A percentile compares a stretch with the other conserved stretches of the same genome.
phyloP scores from a whole-genome alignment of 2,113 vertebrate genomes.

The Tyto alba region DNA sequence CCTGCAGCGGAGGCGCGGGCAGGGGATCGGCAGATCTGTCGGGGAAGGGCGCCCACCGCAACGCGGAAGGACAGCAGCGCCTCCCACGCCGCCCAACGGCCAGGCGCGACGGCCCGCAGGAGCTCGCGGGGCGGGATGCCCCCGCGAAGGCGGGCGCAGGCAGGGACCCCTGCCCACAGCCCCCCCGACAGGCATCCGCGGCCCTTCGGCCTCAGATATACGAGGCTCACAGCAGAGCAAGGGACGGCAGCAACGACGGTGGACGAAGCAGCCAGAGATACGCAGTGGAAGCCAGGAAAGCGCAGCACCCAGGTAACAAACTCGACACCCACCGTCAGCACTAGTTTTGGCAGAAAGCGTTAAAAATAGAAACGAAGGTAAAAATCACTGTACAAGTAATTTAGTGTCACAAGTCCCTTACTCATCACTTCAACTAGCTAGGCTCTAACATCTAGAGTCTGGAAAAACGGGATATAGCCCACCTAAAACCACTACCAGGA shows the following conservation, averaged over 20 bases:
- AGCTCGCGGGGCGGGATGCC: not conserved
- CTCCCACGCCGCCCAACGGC: accelerated
- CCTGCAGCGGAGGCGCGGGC: not conserved
- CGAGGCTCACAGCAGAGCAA: not conserved
- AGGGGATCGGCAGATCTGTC: too few relatives aligned
- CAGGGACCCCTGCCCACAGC: not conserved
- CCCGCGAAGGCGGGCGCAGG: not conserved
- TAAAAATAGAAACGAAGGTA: not conserved
- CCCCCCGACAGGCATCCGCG: not conserved
- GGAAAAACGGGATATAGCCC: not conserved
- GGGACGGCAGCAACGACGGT: accelerated
- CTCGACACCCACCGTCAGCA: not conserved
- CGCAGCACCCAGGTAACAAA: not conserved
- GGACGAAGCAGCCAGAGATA: not conserved
- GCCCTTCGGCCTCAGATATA: not conserved
- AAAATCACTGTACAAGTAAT: not conserved
- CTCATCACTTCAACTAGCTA: not conserved
- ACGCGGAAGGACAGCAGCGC: not conserved
- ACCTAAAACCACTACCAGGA: not conserved
- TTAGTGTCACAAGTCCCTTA: not conserved
- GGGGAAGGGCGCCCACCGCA: not conserved
- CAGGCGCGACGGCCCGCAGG: accelerated
- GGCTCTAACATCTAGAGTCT: not conserved
- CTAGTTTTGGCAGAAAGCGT: not conserved
- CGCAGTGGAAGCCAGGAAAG: not conserved